Evolutionary conservation across 2,113 vertebrate species (phyloP).

Genomic region (Python bivittatus): DNA sequence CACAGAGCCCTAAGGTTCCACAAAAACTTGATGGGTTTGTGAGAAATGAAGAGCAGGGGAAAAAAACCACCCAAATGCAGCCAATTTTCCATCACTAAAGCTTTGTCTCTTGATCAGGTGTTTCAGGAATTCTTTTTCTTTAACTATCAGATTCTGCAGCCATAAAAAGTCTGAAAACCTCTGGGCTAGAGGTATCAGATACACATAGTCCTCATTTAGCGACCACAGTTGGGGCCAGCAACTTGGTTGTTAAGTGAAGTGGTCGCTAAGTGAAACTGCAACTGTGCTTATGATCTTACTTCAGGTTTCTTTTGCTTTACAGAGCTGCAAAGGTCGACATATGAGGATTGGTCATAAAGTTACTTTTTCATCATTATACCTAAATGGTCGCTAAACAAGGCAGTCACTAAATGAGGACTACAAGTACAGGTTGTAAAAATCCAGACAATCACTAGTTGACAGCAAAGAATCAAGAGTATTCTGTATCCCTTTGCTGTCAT

Average conservation of each 20-base stretch:
- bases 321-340: neutral
- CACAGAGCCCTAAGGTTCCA: neutral
- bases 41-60: neutral
- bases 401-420: neutral
- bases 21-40: neutral
- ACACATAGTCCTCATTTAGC: neutral
- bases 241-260: neutral
- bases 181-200: neutral
- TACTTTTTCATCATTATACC: neutral
- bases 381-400: neutral
- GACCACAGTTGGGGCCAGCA: neutral
- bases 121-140: neutral
- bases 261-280: neutral
- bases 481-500: neutral
- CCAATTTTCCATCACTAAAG: neutral
- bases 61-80: neutral
- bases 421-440: too few relatives aligned
- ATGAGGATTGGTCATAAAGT: neutral
- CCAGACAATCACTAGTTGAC: too few relatives aligned
- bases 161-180: neutral
- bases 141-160: neutral
- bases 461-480: too few relatives aligned
- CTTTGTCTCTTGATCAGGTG: neutral
- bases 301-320: neutral
- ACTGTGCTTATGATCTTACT: neutral